Conservation (phyloP, 2,113 vertebrate genomes). For the Leptobrachium leishanense region DNA sequence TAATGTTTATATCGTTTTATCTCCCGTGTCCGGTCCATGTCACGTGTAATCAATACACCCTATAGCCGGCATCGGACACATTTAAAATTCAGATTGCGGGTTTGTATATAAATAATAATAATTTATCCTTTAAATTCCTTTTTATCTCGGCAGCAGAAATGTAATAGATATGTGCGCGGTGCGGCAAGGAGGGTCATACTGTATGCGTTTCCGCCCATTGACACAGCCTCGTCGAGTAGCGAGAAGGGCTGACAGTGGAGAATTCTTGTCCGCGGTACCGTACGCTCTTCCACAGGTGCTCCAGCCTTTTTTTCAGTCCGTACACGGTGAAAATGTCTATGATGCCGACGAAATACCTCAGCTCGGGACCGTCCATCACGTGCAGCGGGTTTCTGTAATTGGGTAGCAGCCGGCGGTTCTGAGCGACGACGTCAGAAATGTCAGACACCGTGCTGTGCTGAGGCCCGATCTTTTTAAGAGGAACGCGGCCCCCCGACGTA, state of each 20-base stretch:
- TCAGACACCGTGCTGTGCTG: slow-evolving; percentile 34
- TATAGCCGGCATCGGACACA: no score
- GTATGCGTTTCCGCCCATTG: slow-evolving; percentile 79
- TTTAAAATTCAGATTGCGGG: no score
- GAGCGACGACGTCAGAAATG: slow-evolving; percentile 54
- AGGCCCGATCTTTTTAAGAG: background rate
- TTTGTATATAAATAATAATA: no score
- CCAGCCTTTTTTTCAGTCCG: slow-evolving; percentile 76
- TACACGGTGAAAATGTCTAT: slow-evolving; percentile 87
- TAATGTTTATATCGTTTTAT: no score
- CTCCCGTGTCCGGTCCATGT: no score
- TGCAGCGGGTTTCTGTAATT: slow-evolving; percentile 77
- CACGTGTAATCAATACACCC: no score
- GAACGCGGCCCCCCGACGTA: background rate
- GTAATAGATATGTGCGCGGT: background rate
- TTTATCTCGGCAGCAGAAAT: background rate
- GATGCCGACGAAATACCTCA: slow-evolving; percentile 84
- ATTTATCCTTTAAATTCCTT: no score
- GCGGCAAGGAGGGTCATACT: slow-evolving; percentile 55
- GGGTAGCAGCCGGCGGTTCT: slow-evolving; percentile 79
- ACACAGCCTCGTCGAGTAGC: slow-evolving; percentile 74
- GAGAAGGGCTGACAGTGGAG: slow-evolving; percentile 79
- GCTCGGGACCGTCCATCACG: slow-evolving; percentile 78
- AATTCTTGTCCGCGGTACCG: slow-evolving; percentile 72
- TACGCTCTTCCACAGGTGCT: slow-evolving; percentile 80